These are phyloP conservation scores for Chelidonichthys spinosus DNA, from an alignment of 2,797 vertebrate species.

Conservation along the genomic window DNA sequence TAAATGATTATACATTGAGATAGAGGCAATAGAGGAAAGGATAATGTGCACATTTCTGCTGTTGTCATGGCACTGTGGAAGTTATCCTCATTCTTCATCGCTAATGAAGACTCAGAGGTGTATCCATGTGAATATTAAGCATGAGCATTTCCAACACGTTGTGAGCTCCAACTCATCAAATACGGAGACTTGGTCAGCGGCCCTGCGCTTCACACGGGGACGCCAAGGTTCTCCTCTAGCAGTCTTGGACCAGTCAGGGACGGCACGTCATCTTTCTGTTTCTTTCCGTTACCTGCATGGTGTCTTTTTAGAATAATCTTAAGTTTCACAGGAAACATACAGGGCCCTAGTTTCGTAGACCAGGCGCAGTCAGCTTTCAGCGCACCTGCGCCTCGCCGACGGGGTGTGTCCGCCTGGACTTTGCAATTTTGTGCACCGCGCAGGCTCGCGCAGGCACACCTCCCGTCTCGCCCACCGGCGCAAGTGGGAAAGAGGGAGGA, in stretches of 20 bases:
- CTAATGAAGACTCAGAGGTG: constrained; percentile 19
- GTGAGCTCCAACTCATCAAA: not conserved
- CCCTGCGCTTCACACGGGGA: not conserved
- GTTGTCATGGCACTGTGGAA: constrained; percentile 12
- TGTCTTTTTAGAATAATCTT: not conserved
- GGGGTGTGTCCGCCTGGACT: no score
- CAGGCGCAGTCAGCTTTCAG: no score
- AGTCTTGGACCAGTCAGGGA: not conserved
- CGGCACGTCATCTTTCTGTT: not conserved
- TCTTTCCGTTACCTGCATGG: not conserved
- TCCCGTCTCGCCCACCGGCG: no score
- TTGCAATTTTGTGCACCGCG: no score
- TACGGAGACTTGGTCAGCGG: not conserved
- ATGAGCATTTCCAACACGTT: not conserved
- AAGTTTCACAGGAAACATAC: no score
- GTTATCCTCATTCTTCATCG: constrained; percentile 33
- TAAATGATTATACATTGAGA: constrained; percentile 38
- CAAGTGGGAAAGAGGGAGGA: no score
- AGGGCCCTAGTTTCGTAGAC: no score
- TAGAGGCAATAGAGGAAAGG: constrained; percentile 27
- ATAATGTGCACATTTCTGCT: constrained; percentile 25
- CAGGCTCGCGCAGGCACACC: no score
- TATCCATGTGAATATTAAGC: not conserved
- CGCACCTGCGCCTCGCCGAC: no score
- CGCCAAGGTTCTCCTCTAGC: not conserved